phyloP scores from a whole-genome alignment of 30 jellyfish, hydroid and myxozoan genomes.

The Morbakka virulenta region DNA sequence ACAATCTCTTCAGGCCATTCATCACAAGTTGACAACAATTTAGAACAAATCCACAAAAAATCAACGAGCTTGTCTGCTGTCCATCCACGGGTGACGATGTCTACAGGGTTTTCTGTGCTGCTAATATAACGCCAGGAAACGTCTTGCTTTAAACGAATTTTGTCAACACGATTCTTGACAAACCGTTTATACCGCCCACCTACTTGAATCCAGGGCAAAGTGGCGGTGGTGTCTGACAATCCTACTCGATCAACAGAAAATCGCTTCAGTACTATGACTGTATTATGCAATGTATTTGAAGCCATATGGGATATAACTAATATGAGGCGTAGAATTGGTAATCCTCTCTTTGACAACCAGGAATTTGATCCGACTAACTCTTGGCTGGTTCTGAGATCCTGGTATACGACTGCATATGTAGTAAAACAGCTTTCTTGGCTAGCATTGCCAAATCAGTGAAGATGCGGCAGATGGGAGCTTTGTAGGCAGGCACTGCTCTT shows the following conservation, averaged over 20 bases:
- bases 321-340: not conserved
- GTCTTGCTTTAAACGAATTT: conserved; percentile 31
- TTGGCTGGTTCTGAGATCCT: not conserved
- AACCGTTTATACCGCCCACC: not conserved
- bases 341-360: not conserved
- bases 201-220: not conserved
- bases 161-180: conserved; percentile 44
- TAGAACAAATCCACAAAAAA: not conserved
- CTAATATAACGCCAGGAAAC: conserved; percentile 38
- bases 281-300: not conserved
- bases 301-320: too few relatives aligned
- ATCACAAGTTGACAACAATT: conserved; percentile 6
- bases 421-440: not conserved
- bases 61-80: not conserved
- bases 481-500: not conserved
- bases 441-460: not conserved
- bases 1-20: conserved; percentile 25
- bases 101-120: conserved; percentile 41
- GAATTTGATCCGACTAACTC: not conserved
- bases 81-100: conserved; percentile 40
- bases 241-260: not conserved
- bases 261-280: not conserved
- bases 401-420: not conserved
- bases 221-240: not conserved
- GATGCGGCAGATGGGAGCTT: not conserved